Evolutionary conservation across 2,797 vertebrate genomes (phyloP).

Genomic region (Microctenopoma lineatum): DNA sequence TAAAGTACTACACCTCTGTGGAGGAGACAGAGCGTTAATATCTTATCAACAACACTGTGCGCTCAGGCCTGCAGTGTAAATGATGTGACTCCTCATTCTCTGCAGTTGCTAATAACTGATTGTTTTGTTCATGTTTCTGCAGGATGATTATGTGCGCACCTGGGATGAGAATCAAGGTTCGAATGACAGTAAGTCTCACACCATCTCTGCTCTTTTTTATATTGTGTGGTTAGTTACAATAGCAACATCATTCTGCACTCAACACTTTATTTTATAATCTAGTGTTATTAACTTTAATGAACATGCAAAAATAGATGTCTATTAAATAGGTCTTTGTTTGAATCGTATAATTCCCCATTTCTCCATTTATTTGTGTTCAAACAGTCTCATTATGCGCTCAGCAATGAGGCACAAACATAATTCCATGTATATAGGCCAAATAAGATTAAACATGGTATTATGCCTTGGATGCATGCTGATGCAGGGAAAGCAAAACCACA

Average conservation of each 20-base stretch:
- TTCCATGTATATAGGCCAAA: not conserved
- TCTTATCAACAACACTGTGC: slow-evolving; percentile 24
- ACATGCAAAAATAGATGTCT: not conserved
- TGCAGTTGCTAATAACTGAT: slow-evolving; percentile 31
- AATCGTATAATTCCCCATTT: not conserved
- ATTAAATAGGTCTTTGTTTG: not conserved
- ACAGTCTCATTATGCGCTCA: not conserved
- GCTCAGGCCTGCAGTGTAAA: slow-evolving; percentile 19
- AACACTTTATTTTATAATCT: not conserved
- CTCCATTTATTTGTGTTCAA: not conserved
- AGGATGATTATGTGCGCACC: slow-evolving; percentile 98
- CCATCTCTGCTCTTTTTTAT: slow-evolving; percentile 4
- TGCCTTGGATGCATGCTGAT: slow-evolving; percentile 16
- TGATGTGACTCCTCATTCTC: not conserved
- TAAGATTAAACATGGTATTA: not conserved
- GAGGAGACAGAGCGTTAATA: slow-evolving; percentile 34
- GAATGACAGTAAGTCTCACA: slow-evolving; percentile 90
- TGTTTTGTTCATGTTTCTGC: slow-evolving; percentile 58
- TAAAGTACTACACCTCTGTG: slow-evolving; percentile 35
- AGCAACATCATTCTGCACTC: not conserved
- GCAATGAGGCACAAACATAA: not conserved
- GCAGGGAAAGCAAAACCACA: slow-evolving; percentile 28
- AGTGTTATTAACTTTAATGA: not conserved
- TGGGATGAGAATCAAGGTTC: slow-evolving; percentile 95
- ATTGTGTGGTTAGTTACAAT: not conserved